phyloP scores from a whole-genome alignment of 1,140 invertebrate species.

The Eriosoma lanigerum region DNA sequence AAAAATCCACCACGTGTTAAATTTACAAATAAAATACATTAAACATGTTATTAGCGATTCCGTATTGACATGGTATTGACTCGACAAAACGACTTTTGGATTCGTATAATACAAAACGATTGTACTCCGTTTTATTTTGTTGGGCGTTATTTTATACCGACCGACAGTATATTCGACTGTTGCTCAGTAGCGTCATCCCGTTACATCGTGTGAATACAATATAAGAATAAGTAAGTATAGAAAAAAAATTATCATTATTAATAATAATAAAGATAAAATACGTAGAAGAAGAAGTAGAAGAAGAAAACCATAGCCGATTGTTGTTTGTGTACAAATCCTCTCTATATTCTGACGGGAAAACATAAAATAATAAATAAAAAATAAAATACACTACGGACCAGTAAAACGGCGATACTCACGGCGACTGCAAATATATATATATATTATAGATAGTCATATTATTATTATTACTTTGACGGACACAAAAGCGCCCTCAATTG shows the following conservation, averaged over 20 bases:
- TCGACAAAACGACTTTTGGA: too few relatives aligned
- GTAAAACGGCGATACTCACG: neutral
- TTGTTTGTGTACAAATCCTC: conserved; percentile 31
- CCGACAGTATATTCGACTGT: neutral
- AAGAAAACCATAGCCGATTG: conserved; percentile 9
- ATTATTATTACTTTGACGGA: neutral
- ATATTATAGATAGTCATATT: neutral
- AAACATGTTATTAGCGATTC: too few relatives aligned
- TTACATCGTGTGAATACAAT: conserved; percentile 37
- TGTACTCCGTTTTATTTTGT: too few relatives aligned
- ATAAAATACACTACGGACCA: neutral
- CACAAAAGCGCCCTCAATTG: conserved; percentile 48
- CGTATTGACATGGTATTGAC: too few relatives aligned
- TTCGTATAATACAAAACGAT: too few relatives aligned
- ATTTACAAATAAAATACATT: too few relatives aligned
- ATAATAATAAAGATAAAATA: neutral
- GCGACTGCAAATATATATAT: too few relatives aligned
- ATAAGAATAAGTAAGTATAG: neutral
- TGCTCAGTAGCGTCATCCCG: neutral
- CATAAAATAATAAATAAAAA: neutral
- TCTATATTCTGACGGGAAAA: neutral
- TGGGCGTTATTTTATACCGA: neutral
- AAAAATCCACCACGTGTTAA: too few relatives aligned
- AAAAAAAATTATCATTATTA: neutral
- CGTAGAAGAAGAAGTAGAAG: neutral